A percentile compares a stretch with the other conserved stretches of the same genome.
Evolutionary conservation across 2,888 invertebrate genomes (phyloP).

Genomic region (Erebia aethiops): DNA sequence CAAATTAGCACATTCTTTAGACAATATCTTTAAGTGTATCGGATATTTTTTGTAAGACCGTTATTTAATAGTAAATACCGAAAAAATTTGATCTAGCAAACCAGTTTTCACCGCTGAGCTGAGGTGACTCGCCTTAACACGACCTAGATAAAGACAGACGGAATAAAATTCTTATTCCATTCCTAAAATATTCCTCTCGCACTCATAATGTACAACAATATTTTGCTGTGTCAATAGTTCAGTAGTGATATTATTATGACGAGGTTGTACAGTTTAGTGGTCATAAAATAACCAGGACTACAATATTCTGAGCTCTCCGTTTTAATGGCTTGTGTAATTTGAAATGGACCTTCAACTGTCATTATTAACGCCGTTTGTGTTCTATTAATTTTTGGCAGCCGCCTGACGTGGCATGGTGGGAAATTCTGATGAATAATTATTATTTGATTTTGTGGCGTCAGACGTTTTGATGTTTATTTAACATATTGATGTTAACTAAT

Average conservation of each 20-base stretch:
- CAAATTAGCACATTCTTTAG: no score
- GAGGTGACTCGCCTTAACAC: no score
- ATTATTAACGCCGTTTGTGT: slow-evolving; percentile 34
- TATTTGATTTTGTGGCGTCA: slow-evolving; percentile 21
- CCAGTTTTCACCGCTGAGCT: no score
- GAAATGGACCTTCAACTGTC: slow-evolving; percentile 37
- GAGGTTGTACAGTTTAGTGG: not conserved
- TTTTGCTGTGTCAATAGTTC: slow-evolving; percentile 2
- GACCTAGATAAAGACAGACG: not conserved
- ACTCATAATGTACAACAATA: not conserved
- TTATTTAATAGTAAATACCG: no score
- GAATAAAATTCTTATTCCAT: not conserved
- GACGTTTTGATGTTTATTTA: slow-evolving; percentile 21
- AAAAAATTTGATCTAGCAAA: no score
- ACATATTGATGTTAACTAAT: not conserved
- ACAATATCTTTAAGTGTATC: no score
- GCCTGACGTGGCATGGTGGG: not conserved
- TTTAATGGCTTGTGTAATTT: slow-evolving; percentile 32
- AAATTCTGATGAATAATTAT: slow-evolving; percentile 20
- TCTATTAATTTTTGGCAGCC: slow-evolving; percentile 39
- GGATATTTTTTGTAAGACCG: no score
- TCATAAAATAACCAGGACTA: slow-evolving; percentile 24
- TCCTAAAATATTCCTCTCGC: not conserved
- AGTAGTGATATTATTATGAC: not conserved
- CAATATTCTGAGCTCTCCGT: slow-evolving; percentile 28